Base-by-base conservation (phyloP, 2,113 vertebrate species). In the Glaucidium brasilianum region DNA sequence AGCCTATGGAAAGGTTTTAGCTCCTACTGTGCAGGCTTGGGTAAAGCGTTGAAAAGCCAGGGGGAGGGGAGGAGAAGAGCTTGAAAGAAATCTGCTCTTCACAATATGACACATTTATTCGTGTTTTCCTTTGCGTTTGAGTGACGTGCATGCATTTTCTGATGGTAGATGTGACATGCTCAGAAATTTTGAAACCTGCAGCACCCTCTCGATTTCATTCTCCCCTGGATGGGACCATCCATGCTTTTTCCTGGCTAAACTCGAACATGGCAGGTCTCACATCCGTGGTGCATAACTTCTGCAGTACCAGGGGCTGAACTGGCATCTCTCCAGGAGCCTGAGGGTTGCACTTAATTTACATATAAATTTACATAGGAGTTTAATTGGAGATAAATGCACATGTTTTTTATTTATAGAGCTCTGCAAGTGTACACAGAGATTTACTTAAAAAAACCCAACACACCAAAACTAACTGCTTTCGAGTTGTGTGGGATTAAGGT, bases 371-470 rank as follows among this genome's bases (percentile, higher is more conserved):
- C 89, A 90, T 79, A 52, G 43, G 45, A 66, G 49, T 96, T 97
- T 96, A 97, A 96, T 96, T 97, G 96, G 94, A 85, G 85, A 94
- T 95, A 97, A 97, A 97, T 90, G 94, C 76, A 47, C 39, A 18
- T 77, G 62, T 47, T 91, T 95, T 95, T 95, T 93, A 96, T 97
- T 97, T 97, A 83, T 91, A 85, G 91, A 93, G 62, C 90, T 76
- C 87, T 94, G 86, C 62, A 52, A 96, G 73, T 60, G 39, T 95
- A 93, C 71, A 85, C 86, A 68, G 60, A 75, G 53, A 72, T 94
- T 50, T 71, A 21, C 34, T 71, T 84, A 3, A 53, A 71, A 85
- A 4, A 52, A n/a, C 12, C 9, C 26, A 35, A 4, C 29, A n/a
- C 22, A 29, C 15, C 23, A 41, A 75, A 39, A 37, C 0, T 6